Percentiles rank a stretch among this genome's conserved stretches.
These are phyloP conservation scores for Albula glossodonta DNA, from an alignment of 2,113 vertebrate species.

Conservation along the genomic window DNA sequence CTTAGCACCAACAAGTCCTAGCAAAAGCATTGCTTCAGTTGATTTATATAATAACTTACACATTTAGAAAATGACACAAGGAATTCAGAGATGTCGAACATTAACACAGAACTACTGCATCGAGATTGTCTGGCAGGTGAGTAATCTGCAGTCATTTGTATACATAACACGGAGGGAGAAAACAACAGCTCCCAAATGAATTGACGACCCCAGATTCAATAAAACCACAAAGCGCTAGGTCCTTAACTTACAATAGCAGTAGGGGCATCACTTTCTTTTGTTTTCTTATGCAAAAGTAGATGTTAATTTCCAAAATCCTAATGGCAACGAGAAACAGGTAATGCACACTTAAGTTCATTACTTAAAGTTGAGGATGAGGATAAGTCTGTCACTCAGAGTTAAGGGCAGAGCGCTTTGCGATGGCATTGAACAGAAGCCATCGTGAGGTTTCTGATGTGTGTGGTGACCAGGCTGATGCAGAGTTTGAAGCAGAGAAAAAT, in stretches of 20 bases:
- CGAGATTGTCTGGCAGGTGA: conserved; percentile 1
- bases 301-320: neutral
- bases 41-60: conserved; percentile 21
- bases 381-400: neutral
- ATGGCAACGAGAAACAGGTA: neutral
- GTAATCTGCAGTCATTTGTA: neutral
- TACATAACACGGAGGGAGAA: conserved; percentile 1
- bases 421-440: neutral
- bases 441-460: conserved; percentile 1
- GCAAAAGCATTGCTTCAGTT: conserved; percentile 37
- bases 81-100: conserved; percentile 37
- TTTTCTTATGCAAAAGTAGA: neutral
- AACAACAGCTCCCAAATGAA: conserved; percentile 3
- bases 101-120: conserved; percentile 9
- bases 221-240: neutral
- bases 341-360: neutral
- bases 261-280: neutral
- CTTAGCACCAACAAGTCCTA: conserved; percentile 43
- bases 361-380: too few relatives aligned
- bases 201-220: neutral
- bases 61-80: conserved; percentile 34
- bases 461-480: neutral
- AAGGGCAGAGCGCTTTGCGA: neutral
- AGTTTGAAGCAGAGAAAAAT: neutral
- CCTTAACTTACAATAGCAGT: neutral